Base-by-base conservation (phyloP, 2,888 invertebrate genomes). In the Tetropium fuscum region DNA sequence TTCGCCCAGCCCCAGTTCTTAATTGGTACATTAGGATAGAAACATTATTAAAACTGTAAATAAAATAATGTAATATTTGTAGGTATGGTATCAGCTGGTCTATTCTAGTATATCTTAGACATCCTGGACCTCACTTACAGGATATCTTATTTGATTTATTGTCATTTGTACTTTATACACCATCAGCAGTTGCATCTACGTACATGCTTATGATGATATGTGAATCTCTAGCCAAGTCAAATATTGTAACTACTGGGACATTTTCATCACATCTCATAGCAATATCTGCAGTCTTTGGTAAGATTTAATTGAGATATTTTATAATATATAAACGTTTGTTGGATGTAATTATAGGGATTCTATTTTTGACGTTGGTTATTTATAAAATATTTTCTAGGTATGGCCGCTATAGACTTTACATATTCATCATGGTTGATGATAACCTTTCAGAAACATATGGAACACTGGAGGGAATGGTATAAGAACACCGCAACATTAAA, bases 141-240 rank as follows among this genome's bases (percentile, higher is more conserved):
- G 83, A 85, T 58, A 64, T 87, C 27, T 58, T 81, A 18, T 79
- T 83, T 30, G 87, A 87, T 75, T 41, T 84, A 2, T 60, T 84
- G 3, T 83, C 84, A 47, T 84, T 86, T 67, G 60, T 80, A 18
- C 59, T 85, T 13, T 83, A 87, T 64, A 85, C 85, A 0, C 86
- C 87, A 1, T 77, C 85, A 20, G 84, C 85, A 2, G 68, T 82
- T n/a, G 72, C 76, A 3, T 79, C 82, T 0, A 82, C 82, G 1
- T 83, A 83, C 63, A 75, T 82, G 71, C 71, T 82, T 43, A 77
- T 82, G 77, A 58, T 80, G 30, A 69, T 82, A n/a, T 81, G 81
- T 47, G 82, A 83, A 60, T 70, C 74, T 30, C 65, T 81, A 16
- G 72, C 78, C 1, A 80, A 78, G 66, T 64, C 73, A 10, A 75